These are phyloP conservation scores for Theretra japonica DNA, from an alignment of 2,888 invertebrate species.

Conservation along the genomic window DNA sequence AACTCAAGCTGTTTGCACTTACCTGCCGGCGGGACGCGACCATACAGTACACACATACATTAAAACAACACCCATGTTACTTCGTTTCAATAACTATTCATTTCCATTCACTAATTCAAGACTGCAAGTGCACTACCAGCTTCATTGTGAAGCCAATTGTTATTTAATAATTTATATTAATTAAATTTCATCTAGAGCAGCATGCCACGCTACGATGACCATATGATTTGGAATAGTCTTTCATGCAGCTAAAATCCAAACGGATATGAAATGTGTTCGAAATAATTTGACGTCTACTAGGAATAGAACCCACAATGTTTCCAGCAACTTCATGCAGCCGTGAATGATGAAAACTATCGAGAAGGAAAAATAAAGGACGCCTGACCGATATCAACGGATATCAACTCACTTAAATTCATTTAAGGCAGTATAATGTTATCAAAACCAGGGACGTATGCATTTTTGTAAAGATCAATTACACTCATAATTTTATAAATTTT, in stretches of 20 bases:
- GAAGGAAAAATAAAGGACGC: not conserved
- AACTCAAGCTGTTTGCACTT: slow-evolving; percentile 50
- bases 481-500: no score
- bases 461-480: not conserved
- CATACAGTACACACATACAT: not conserved
- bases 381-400: not conserved
- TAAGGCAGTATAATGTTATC: not conserved
- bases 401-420: not conserved
- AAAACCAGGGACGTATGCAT: not conserved
- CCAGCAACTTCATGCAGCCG: not conserved
- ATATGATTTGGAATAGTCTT: not conserved
- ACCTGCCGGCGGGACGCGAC: slow-evolving; percentile 42
- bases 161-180: not conserved
- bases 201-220: not conserved
- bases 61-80: no score
- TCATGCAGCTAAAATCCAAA: not conserved
- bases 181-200: not conserved
- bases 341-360: not conserved
- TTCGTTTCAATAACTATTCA: no score
- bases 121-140: not conserved
- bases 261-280: not conserved
- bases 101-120: not conserved
- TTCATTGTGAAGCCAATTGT: not conserved
- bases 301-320: not conserved
- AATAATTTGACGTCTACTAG: not conserved